A percentile compares a stretch with the other conserved stretches of the same genome.
These are phyloP conservation scores for Parasteatoda lunata DNA, from an alignment of 2,888 invertebrate genomes.

Conservation along the genomic window DNA sequence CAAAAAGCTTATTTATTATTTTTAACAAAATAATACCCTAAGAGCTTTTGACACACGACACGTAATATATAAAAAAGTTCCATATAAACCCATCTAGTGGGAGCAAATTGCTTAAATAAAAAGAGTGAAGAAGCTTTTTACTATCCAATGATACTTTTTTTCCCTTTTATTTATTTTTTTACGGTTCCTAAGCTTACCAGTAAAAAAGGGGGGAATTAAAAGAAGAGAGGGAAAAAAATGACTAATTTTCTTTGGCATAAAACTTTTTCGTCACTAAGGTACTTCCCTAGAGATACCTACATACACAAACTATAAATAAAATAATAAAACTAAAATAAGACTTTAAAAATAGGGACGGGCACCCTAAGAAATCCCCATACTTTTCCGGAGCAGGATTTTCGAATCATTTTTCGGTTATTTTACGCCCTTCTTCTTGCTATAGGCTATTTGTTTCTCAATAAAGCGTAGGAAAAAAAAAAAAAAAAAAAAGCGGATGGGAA, in stretches of 20 bases:
- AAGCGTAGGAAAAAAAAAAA: slow-evolving; percentile 36
- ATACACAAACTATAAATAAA: background rate
- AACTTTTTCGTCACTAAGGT: background rate
- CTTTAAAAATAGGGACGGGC: background rate
- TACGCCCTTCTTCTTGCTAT: slow-evolving; percentile 13
- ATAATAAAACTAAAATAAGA: background rate
- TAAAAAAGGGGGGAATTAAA: background rate
- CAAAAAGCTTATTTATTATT: too few species aligned
- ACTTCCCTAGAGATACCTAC: background rate
- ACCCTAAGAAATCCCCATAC: slow-evolving; percentile 26
- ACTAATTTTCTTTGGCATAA: background rate
- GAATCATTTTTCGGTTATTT: slow-evolving; percentile 19
- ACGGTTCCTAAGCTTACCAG: background rate
- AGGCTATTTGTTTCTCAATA: slow-evolving; percentile 53
- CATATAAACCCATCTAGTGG: too few species aligned
- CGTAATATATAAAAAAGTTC: too few species aligned
- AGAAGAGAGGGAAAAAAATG: background rate
- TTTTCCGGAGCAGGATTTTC: slow-evolving; percentile 41
- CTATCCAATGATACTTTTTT: too few species aligned
- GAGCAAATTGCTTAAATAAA: too few species aligned
- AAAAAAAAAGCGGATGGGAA: too few species aligned
- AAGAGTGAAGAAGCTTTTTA: too few species aligned
- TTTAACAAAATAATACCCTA: too few species aligned
- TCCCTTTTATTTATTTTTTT: too few species aligned
- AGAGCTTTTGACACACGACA: too few species aligned